Evolutionary conservation across 2,888 invertebrate species (phyloP), one percentile per base, ranked within the genome.

Genomic region (Melieria picta): DNA sequence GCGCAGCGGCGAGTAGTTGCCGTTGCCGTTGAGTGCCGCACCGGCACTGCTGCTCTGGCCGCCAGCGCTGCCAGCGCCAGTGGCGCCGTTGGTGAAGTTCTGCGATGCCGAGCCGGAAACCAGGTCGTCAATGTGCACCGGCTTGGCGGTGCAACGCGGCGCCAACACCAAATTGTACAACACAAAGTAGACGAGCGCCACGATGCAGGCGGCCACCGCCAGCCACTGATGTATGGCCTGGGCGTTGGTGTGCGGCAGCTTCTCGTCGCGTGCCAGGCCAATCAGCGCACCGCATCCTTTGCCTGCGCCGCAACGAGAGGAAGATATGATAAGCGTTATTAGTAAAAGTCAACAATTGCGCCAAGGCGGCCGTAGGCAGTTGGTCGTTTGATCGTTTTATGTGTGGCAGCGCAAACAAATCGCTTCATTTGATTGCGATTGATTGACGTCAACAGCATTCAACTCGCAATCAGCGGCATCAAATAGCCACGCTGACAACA

Each of bases 1-100:
- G 79, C 93, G 88, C 83, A 94, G 89, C 1, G 94, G 94, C 13
- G 94, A 93, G 82, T 94, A 94, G 75, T 90, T 91, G 67, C 93
- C 93, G 80, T 92, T 92, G 70, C 82, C 82, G 69, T 80, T 84
- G 69, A 73, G 62, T 43, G 67, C 70, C 46, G 72, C 69, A 4
- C 69, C 77, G 47, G 68, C 69, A 7, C 73, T 75, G 43, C 62
- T 72, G 60, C 63, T 63, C 16, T 60, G 69, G n/a, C 69, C 72
- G 7, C 80, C 79, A 42, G 74, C 77, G 4, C 79, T 78, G 43
- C 74, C 77, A 7, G 73, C 75, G 0, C 79, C 80, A 62, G 74
- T 74, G 50, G 75, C 68, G 4, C 77, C 74, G 64, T 77, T 77
- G 73, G 81, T 80, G 60, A 84, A 89, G 56, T 90, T 89, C 62